These are phyloP conservation scores for Diarsia mendica DNA, from an alignment of 2,888 invertebrate species.

Conservation along the genomic window DNA sequence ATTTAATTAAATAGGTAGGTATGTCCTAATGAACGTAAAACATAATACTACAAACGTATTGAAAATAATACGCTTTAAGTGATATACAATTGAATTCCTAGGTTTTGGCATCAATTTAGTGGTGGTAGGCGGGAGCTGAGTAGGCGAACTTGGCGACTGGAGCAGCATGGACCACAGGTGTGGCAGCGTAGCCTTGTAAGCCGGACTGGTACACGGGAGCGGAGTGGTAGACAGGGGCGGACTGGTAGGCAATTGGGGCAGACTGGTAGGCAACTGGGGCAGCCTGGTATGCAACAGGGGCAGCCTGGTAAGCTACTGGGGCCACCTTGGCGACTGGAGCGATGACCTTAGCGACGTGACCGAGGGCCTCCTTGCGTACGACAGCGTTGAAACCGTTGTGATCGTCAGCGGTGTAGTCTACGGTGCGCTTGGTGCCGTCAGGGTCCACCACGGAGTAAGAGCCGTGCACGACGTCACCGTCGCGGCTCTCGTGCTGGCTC, in stretches of 20 bases:
- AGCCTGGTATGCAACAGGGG: slow-evolving; percentile 64
- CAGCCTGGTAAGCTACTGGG: slow-evolving; percentile 62
- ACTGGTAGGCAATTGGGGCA: slow-evolving; percentile 62
- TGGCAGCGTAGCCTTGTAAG: slow-evolving; percentile 75
- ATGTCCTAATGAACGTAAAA: slow-evolving; percentile 65
- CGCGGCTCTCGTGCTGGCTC: slow-evolving; percentile 85
- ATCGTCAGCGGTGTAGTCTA: slow-evolving; percentile 87
- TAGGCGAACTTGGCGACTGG: slow-evolving; percentile 76
- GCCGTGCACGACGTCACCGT: slow-evolving; percentile 87
- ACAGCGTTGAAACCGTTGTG: slow-evolving; percentile 90
- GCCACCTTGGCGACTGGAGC: slow-evolving; percentile 67
- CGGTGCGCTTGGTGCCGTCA: slow-evolving; percentile 90
- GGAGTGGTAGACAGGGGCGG: slow-evolving; percentile 77
- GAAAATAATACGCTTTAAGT: slow-evolving; percentile 70
- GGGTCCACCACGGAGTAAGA: slow-evolving; percentile 90
- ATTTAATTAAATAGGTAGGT: slow-evolving; percentile 74
- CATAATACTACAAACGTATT: slow-evolving; percentile 65
- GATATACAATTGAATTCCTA: slow-evolving; percentile 70
- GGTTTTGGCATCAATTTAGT: slow-evolving; percentile 81
- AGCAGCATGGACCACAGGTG: slow-evolving; percentile 74
- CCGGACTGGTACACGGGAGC: slow-evolving; percentile 89
- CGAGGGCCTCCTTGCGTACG: slow-evolving; percentile 85
- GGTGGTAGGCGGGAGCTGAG: slow-evolving; percentile 82
- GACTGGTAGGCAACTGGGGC: slow-evolving; percentile 66
- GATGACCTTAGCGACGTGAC: slow-evolving; percentile 76